Evolutionary conservation across 2,888 invertebrate genomes (phyloP), one percentile per base, ranked within the genome.

Genomic region (Agrotis ipsilon): DNA sequence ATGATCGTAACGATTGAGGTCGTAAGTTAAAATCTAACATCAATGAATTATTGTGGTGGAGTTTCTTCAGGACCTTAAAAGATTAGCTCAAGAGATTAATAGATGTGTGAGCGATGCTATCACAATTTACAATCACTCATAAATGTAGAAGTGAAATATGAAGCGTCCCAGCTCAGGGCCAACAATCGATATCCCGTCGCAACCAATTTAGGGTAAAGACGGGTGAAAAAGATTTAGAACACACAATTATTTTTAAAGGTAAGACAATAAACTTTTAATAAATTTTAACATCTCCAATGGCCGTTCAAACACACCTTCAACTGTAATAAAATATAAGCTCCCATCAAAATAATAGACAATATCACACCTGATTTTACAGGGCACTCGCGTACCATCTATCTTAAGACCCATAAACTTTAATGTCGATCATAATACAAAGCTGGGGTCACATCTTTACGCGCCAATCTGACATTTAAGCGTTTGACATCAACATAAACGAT

Each of bases 401-500:
- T 72, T 80, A 65, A 39, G 62, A 24, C 62, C 54, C 72, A 74
- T 84, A 84, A 85, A 81, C 63, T 86, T 85, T 84, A 72, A 84
- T 78, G 75, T 54, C 43, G 57, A 59, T 48, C 66, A 75, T 84
- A 84, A 86, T 57, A 85, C 72, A 72, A 76, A 76, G 72, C 72
- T 75, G 70, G 65, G 84, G 84, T 86, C 73, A 77, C 76, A 74
- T 82, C 72, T 79, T 82, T 83, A 81, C 81, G 80, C 84, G 81
- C 80, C 75, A 77, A 80, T 81, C 82, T 86, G 78, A 86, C 68
- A 78, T 76, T 80, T 81, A 84, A 75, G 61, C 74, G 65, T 68
- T 83, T 76, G 81, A 80, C 75, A 86, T 88, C 86, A 82, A 80
- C 85, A 83, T 83, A 84, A 88, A 80, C 84, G 83, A 86, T 85